phyloP scores from a whole-genome alignment of 2,113 vertebrate genomes.

The Agelaius phoeniceus region DNA sequence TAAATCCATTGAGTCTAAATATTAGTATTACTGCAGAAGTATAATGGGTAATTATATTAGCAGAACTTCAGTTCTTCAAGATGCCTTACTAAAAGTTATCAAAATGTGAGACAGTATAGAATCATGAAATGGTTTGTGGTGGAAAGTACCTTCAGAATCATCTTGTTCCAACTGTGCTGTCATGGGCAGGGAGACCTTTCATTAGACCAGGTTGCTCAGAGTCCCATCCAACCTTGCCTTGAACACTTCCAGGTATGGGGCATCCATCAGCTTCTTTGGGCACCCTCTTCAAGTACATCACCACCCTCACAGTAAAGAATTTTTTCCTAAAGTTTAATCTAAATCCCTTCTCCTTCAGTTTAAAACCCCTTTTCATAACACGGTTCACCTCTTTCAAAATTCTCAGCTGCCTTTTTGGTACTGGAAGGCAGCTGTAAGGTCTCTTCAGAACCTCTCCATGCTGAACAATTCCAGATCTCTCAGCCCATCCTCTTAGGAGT shows the following conservation, averaged over 20 bases:
- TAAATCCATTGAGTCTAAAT: not conserved
- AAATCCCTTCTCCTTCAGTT: not conserved
- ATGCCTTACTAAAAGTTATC: not conserved
- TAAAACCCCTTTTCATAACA: not conserved
- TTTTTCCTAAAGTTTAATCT: not conserved
- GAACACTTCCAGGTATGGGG: not conserved
- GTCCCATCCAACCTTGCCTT: not conserved
- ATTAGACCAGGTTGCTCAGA: not conserved
- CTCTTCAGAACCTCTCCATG: not conserved
- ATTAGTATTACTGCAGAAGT: not conserved
- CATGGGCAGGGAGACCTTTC: not conserved
- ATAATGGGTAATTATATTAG: not conserved
- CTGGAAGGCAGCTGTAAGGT: not conserved
- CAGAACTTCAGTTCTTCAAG: not conserved
- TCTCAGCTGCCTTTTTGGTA: not conserved
- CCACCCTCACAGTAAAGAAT: not conserved
- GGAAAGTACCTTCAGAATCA: not conserved
- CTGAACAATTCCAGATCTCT: not conserved
- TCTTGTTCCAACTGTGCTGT: not conserved
- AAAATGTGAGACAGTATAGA: not conserved
- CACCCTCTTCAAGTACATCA: not conserved
- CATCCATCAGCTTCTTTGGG: not conserved
- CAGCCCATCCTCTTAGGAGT: not conserved
- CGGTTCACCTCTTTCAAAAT: not conserved
- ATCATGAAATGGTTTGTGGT: not conserved